Evolutionary conservation across 2,797 vertebrate species (phyloP), one percentile per base, ranked within the genome.

Genomic region (Zenarchopterus dispar): DNA sequence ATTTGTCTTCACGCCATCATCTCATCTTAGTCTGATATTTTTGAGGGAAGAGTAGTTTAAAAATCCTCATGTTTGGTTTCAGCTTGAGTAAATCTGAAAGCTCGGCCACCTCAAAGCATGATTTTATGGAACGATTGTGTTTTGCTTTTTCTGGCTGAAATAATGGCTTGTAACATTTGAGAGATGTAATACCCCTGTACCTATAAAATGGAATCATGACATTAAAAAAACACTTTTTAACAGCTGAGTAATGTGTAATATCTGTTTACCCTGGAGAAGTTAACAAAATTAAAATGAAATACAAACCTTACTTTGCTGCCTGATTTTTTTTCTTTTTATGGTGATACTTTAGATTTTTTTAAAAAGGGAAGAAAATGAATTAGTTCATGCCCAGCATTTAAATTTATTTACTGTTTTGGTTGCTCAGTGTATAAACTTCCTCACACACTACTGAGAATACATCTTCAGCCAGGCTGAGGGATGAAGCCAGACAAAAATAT

Each of bases 201-300:
- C 31, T 78, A 31, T 57, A 23, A 55, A 22, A 73, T 70, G 59
- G 60, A 79, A 75, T 61, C 16, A 47, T 6, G 9, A 43, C 51
- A 56, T 62, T 52, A 42, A 59, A 51, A 58, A 67, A 64, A 11
- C 18, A 8, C 18, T 45, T 47, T 67, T 23, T 67, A 49, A 52
- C 8, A 21, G 6, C n/a, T 48, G 26, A 56, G 8, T 24, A 26
- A 49, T 46, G 19, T 53, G n/a, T 62, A 8, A 45, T 21, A 11
- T 56, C 36, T 45, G n/a, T 56, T 31, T 43, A 28, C 26, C 56
- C 0, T 46, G n/a, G 53, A 45, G 15, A 56, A 36, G 22, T 56
- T 44, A 39, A 47, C 4, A 42, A 41, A 56, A 71, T n/a, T 41
- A 71, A 80, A 77, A 13, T 67, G 24, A 62, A 52, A 28, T 55